Conservation (phyloP, 2,888 invertebrate species). For the Catotricha subobsoleta region DNA sequence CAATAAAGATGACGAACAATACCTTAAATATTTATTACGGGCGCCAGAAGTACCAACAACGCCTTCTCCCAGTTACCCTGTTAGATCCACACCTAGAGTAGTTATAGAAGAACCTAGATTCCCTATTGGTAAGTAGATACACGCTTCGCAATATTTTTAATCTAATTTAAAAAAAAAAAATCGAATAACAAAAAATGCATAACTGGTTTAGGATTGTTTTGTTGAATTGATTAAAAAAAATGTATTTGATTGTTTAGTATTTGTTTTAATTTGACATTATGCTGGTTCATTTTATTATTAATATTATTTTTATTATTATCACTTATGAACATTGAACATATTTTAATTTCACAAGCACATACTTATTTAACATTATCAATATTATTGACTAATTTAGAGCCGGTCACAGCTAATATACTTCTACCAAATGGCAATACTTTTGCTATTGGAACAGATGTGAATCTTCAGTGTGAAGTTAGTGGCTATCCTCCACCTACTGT, state of each 20-base stretch:
- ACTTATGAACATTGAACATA: background rate
- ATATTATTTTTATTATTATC: background rate
- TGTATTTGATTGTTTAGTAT: no score
- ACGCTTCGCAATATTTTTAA: background rate
- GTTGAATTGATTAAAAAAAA: no score
- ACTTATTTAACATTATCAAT: slow-evolving; percentile 1
- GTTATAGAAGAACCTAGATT: slow-evolving; percentile 10
- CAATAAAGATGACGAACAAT: slow-evolving; percentile 37
- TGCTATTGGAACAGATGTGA: slow-evolving; percentile 47
- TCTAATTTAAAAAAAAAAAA: no score
- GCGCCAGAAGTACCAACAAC: slow-evolving; percentile 30
- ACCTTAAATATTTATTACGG: slow-evolving; percentile 40
- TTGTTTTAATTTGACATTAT: no score
- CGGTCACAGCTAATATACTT: slow-evolving; percentile 45
- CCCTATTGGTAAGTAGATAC: slow-evolving; percentile 12
- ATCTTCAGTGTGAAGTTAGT: slow-evolving; percentile 53
- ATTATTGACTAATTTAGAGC: slow-evolving; percentile 16
- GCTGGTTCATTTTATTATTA: background rate
- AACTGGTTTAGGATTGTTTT: no score
- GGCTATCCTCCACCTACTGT: slow-evolving; percentile 62
- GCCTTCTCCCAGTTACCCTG: slow-evolving; percentile 28
- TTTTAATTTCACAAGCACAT: slow-evolving; percentile 6
- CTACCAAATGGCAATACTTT: slow-evolving; percentile 31
- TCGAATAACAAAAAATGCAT: no score
- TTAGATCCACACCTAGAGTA: slow-evolving; percentile 24